Evolutionary conservation across 64 coral and sea anemone genomes (phyloP).

Genomic region (Porites australiensis): DNA sequence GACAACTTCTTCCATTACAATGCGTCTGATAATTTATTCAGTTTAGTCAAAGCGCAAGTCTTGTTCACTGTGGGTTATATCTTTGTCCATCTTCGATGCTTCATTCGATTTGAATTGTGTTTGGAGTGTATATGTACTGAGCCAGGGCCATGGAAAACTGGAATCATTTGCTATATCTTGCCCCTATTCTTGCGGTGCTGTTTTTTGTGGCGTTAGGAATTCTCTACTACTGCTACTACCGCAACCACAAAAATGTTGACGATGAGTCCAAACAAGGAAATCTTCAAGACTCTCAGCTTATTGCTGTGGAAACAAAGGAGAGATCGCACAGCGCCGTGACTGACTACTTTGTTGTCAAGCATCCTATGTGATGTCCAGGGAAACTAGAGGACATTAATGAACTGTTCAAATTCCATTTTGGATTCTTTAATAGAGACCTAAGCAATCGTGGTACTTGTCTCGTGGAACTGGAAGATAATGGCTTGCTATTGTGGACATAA

Average conservation of each 20-base stretch:
- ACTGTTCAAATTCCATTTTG: no score
- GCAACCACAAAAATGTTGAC: background rate
- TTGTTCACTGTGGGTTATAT: no score
- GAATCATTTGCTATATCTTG: background rate
- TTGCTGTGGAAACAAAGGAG: background rate
- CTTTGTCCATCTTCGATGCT: no score
- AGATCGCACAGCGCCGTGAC: background rate
- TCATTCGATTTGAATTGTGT: background rate
- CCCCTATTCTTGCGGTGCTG: background rate
- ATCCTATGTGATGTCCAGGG: background rate
- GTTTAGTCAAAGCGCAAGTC: no score
- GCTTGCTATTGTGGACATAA: no score
- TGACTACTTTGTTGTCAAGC: slow-evolving; percentile 10
- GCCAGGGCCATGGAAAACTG: background rate
- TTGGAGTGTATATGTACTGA: background rate
- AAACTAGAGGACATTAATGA: background rate
- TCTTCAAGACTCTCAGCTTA: background rate
- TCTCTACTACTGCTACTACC: background rate
- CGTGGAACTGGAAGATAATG: no score
- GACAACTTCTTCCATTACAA: no score
- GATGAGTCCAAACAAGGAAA: background rate
- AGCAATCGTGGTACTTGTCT: no score
- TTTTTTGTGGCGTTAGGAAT: background rate
- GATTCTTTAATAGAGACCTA: no score
- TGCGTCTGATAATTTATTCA: no score